These are phyloP conservation scores for Cephus pygmeus DNA, from an alignment of 2,888 invertebrate genomes.

Conservation along the genomic window DNA sequence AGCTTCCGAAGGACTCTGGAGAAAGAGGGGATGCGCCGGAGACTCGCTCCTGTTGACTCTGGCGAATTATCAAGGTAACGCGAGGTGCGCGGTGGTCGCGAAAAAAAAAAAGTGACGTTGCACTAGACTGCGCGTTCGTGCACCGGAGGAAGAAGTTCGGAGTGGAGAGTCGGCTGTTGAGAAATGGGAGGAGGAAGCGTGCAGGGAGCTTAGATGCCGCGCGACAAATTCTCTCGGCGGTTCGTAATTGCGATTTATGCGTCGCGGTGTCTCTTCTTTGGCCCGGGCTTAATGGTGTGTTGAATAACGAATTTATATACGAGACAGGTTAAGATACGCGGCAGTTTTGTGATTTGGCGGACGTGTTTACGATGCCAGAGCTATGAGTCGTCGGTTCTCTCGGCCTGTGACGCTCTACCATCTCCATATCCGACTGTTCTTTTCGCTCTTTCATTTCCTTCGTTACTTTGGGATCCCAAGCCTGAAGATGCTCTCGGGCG, in stretches of 20 bases:
- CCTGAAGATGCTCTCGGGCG: neutral
- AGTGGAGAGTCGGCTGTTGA: neutral
- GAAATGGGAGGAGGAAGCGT: neutral
- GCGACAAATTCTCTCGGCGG: slow-evolving; percentile 64
- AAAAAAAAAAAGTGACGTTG: neutral
- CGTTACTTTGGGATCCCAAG: neutral
- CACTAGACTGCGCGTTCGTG: neutral
- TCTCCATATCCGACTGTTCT: neutral
- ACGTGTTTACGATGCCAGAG: slow-evolving; percentile 57
- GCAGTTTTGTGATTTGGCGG: slow-evolving; percentile 26
- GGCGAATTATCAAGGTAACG: neutral
- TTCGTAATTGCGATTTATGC: slow-evolving; percentile 65
- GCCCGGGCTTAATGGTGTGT: slow-evolving; percentile 63
- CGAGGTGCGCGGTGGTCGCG: neutral
- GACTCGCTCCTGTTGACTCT: neutral
- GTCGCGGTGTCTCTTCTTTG: slow-evolving; percentile 28
- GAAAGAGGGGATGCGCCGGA: neutral
- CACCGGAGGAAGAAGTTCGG: neutral
- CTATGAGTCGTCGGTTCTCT: slow-evolving; percentile 46
- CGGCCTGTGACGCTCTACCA: neutral
- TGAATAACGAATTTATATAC: slow-evolving; percentile 65
- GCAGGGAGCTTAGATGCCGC: slow-evolving; percentile 54
- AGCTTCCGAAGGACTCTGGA: neutral
- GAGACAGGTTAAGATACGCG: slow-evolving; percentile 51
- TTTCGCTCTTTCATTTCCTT: neutral